Conservation (phyloP, 2,113 vertebrate genomes). For the Lampris megalopsis region DNA sequence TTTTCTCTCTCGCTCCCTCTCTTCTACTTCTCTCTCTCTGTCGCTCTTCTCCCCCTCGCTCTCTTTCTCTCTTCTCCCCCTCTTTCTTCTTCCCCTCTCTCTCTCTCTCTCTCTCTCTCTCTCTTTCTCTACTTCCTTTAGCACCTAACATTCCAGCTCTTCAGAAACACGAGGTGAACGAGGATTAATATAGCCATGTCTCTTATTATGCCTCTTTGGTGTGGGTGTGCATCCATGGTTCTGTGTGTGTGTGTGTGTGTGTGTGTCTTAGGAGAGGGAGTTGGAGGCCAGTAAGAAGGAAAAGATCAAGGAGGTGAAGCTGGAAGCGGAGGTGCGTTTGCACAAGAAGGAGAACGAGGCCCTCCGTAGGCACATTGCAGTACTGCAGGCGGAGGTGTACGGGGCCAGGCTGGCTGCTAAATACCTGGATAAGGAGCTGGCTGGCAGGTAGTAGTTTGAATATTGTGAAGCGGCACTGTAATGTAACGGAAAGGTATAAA, state of each 20-base stretch:
- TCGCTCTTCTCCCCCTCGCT: too few species aligned
- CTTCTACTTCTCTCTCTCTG: too few species aligned
- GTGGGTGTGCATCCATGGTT: background rate
- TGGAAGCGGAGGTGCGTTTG: constrained; percentile 92
- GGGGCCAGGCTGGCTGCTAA: constrained; percentile 96
- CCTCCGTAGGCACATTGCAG: constrained; percentile 96
- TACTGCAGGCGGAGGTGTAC: constrained; percentile 98
- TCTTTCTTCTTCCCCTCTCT: too few species aligned
- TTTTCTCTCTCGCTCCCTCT: too few species aligned
- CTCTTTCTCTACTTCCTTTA: too few species aligned
- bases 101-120: too few species aligned
- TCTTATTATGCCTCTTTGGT: background rate
- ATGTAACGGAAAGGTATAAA: too few species aligned
- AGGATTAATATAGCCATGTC: background rate
- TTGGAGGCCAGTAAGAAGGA: constrained; percentile 94
- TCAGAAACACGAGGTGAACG: background rate
- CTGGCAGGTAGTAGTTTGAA: constrained; percentile 87
- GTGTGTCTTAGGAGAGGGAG: constrained; percentile 87
- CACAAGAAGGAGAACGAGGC: constrained; percentile 96
- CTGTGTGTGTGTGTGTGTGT: constrained; percentile 23
- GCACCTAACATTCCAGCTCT: too few species aligned
- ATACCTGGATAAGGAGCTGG: constrained; percentile 97
- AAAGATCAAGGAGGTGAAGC: constrained; percentile 91
- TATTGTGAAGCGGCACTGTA: too few species aligned
- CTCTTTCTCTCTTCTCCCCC: too few species aligned